phyloP scores from a whole-genome alignment of 64 coral and sea anemone genomes.

The Porites lutea region DNA sequence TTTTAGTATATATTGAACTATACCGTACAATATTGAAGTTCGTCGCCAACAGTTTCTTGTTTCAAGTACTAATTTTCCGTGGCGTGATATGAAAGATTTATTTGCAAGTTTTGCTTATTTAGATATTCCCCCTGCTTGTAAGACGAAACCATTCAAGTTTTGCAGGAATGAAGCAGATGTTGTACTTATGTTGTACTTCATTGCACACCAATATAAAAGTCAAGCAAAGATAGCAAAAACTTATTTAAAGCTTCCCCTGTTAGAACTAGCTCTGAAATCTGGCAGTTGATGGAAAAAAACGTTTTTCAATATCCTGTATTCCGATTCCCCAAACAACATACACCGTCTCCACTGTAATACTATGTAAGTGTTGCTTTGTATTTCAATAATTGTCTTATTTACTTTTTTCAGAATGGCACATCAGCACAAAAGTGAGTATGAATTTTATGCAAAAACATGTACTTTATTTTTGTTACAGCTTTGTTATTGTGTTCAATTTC shows the following conservation, averaged over 20 bases:
- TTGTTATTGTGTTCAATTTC: no score
- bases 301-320: no score
- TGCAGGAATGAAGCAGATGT: background rate
- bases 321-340: no score
- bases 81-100: background rate
- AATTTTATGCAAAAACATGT: background rate
- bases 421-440: conserved; percentile 55
- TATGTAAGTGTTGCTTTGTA: background rate
- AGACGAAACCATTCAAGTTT: no score
- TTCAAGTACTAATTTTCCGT: background rate
- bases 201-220: no score
- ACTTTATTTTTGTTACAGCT: background rate
- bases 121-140: no score
- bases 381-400: background rate
- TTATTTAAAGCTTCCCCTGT: no score
- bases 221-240: no score
- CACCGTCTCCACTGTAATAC: no score
- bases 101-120: background rate
- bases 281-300: no score
- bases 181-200: no score
- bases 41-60: background rate
- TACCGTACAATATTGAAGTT: conserved; percentile 29
- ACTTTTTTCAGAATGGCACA: conserved; percentile 54
- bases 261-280: no score
- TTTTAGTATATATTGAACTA: conserved; percentile 9